Conservation (phyloP, 2,113 vertebrate genomes). For the Saccopteryx leptura region DNA sequence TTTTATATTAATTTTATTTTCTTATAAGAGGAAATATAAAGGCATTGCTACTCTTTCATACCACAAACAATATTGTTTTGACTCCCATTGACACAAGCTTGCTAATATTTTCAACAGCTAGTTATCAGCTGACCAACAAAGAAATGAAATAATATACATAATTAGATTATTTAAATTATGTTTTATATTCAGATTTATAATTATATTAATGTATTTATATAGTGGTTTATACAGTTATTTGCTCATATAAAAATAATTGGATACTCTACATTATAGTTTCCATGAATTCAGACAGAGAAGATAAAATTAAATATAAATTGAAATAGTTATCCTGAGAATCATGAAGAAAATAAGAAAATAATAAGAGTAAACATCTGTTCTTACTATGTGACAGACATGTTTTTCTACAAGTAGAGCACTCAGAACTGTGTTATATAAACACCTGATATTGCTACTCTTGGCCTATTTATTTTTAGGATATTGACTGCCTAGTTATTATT, state of each 20-base stretch:
- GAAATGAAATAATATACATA: background rate
- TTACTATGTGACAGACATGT: background rate
- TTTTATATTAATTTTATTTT: background rate
- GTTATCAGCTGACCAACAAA: background rate
- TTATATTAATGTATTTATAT: background rate
- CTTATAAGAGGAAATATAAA: conserved; percentile 1
- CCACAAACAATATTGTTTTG: background rate
- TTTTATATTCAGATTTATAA: background rate
- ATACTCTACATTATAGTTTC: background rate
- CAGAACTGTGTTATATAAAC: background rate
- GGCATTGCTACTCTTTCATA: background rate
- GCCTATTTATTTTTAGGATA: background rate
- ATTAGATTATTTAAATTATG: background rate
- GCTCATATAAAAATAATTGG: background rate
- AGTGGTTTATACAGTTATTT: background rate
- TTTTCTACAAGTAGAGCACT: background rate
- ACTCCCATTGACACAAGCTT: background rate
- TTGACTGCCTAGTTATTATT: background rate
- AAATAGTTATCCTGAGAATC: background rate
- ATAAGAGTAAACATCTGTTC: background rate
- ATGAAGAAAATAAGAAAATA: background rate
- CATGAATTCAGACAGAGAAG: background rate
- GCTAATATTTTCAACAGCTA: background rate
- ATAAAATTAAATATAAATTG: background rate
- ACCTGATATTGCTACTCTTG: background rate